These are phyloP conservation scores for Anser cygnoides DNA, from an alignment of 2,113 vertebrate species.

Conservation along the genomic window DNA sequence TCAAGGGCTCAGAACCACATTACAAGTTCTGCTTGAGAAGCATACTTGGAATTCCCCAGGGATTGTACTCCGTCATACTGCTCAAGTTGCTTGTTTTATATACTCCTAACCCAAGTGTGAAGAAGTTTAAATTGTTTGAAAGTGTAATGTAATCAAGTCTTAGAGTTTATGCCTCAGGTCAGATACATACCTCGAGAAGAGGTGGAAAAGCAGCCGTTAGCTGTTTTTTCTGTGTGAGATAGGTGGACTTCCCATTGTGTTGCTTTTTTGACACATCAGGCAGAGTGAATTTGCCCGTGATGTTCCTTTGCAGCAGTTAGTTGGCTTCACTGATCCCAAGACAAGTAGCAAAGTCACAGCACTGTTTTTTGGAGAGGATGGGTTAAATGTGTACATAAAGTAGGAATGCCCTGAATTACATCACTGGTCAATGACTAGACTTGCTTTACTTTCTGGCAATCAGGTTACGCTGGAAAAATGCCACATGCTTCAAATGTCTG, in stretches of 20 bases:
- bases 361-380: not conserved
- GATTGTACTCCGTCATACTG: not conserved
- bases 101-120: not conserved
- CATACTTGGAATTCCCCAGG: not conserved
- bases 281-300: not conserved
- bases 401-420: not conserved
- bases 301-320: not conserved
- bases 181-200: not conserved
- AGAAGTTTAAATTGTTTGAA: conserved; percentile 1
- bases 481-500: not conserved
- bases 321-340: not conserved
- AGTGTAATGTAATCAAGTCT: not conserved
- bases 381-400: not conserved
- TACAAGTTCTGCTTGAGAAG: not conserved
- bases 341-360: not conserved
- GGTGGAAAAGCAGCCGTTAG: not conserved
- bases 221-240: not conserved
- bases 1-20: not conserved
- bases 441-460: not conserved
- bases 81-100: not conserved
- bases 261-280: not conserved
- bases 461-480: not conserved
- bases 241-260: not conserved
- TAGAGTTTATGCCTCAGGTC: not conserved
- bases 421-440: not conserved